Base-by-base conservation (phyloP, 2,113 vertebrate species). In the Nerophis lumbriciformis region DNA sequence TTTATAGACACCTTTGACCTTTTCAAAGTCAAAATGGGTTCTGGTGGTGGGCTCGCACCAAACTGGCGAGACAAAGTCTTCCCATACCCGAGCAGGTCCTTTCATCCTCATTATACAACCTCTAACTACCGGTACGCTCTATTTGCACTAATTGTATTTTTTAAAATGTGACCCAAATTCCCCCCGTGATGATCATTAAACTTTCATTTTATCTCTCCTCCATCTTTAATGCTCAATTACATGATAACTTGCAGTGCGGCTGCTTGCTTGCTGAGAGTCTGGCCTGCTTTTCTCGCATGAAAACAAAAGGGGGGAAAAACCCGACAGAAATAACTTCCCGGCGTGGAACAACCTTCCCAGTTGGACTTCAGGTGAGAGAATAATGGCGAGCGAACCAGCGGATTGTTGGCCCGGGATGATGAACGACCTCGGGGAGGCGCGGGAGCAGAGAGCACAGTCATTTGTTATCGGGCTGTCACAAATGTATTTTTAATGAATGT, bases 401-500 rank as follows among this genome's bases (percentile, higher is more conserved):
- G 79, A 71, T 78, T 52, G 48, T 77, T 72, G 75, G 65, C 68
- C 53, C 71, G 73, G 59, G 69, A 85, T 90, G 85, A 90, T 88
- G 75, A 82, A 89, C 75, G 86, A 88, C 72, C 72, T 14, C 13
- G 61, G 85, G 79, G 87, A 88, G 63, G 53, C 39, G 8, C 12
- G 4, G 28, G 53, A 64, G 74, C 59, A 69, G 72, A 69, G 72
- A 77, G 73, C 66, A n/a, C 60, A 49, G 65, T 72, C 81, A 83
- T 86, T 87, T 81, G 77, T 87, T 87, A 73, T 82, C 79, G 69
- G 48, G 77, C 81, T 85, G 82, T 85, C 84, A 86, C 76, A 83
- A 72, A 84, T 88, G 79, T 78, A 79, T 88, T 87, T 89, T 90
- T 90, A 89, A 90, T 91, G 85, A 90, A 77, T 71, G 64, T 71